These are phyloP conservation scores for Thalassarche chlororhynchos DNA, from an alignment of 2,113 vertebrate genomes.

Conservation along the genomic window DNA sequence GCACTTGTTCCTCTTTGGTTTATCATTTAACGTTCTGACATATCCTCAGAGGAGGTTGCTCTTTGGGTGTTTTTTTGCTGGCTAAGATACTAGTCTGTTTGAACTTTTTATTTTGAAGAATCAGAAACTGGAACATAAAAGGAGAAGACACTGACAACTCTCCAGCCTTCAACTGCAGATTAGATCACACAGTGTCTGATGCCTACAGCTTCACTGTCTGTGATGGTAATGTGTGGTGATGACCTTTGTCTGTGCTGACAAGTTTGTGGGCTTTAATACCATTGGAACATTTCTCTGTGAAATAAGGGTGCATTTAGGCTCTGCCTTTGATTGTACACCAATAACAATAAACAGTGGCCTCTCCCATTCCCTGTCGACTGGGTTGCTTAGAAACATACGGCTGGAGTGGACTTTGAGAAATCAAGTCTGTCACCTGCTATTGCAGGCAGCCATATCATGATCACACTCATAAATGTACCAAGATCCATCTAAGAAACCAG, in stretches of 20 bases:
- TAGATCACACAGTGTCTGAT: not conserved
- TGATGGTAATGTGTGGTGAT: not conserved
- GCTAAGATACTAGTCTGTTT: not conserved
- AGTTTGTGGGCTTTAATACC: not conserved
- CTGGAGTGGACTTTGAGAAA: not conserved
- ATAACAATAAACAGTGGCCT: not conserved
- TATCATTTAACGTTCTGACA: not conserved
- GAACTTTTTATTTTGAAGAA: slow-evolving; percentile 17
- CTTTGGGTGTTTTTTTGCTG: not conserved
- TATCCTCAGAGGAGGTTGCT: not conserved
- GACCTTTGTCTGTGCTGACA: not conserved
- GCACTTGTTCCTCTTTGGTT: not conserved
- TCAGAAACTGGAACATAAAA: slow-evolving; percentile 18
- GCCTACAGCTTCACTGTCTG: not conserved
- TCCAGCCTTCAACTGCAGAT: not conserved
- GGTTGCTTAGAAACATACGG: not conserved
- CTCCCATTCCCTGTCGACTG: not conserved
- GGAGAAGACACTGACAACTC: not conserved
- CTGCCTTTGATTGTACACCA: not conserved
- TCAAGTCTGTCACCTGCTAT: not conserved
- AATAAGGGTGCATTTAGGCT: not conserved
- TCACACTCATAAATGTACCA: not conserved
- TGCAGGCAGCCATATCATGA: not conserved
- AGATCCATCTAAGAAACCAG: not conserved
- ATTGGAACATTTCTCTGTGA: not conserved